phyloP scores from a whole-genome alignment of 2,113 vertebrate species.

The Elachura formosa region DNA sequence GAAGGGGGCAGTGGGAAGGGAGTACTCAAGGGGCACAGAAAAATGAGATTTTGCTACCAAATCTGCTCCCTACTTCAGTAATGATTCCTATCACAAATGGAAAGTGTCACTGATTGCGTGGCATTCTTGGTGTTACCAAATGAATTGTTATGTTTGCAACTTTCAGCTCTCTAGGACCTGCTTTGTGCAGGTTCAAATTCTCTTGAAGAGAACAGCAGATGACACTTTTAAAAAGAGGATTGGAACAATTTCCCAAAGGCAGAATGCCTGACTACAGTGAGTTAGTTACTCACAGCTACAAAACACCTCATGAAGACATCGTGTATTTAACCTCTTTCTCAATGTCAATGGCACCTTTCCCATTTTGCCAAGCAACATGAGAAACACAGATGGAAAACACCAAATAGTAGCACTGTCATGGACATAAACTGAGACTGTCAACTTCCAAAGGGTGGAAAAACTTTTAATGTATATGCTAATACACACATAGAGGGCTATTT shows the following conservation, averaged over 20 bases:
- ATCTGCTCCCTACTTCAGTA: not conserved
- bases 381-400: not conserved
- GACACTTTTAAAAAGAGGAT: not conserved
- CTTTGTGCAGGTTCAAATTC: not conserved
- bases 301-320: fast-evolving
- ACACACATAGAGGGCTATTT: not conserved
- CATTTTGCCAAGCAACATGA: not conserved
- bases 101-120: fast-evolving
- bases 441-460: not conserved
- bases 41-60: not conserved
- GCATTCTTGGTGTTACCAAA: not conserved
- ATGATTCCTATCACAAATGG: not conserved
- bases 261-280: not conserved
- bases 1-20: not conserved
- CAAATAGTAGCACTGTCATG: not conserved
- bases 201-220: fast-evolving
- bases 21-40: not conserved
- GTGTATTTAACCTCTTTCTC: not conserved
- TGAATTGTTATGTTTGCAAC: not conserved
- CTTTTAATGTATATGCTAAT: not conserved
- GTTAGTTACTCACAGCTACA: not conserved
- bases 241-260: not conserved
- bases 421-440: not conserved
- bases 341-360: not conserved
- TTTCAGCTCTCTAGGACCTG: not conserved